phyloP scores from a whole-genome alignment of 2,113 vertebrate species.

The Synodontis membranacea region DNA sequence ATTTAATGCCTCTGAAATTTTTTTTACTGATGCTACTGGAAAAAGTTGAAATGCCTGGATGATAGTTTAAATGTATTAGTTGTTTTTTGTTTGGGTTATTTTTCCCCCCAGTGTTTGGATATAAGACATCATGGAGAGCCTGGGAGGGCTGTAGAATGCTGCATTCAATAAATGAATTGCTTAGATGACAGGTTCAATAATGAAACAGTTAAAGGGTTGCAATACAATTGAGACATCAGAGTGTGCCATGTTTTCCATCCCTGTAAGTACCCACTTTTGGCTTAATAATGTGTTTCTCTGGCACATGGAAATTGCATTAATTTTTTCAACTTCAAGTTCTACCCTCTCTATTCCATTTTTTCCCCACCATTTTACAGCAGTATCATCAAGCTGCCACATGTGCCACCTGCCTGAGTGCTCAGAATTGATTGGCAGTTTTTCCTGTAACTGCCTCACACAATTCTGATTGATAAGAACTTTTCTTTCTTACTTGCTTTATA shows the following conservation, averaged over 20 bases:
- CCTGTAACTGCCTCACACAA: constrained; percentile 34
- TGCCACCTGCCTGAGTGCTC: constrained; percentile 36
- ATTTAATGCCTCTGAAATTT: constrained; percentile 20
- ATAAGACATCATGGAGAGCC: not conserved
- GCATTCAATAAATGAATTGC: not conserved
- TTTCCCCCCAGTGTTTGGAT: not conserved
- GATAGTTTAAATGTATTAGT: not conserved
- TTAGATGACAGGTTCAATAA: constrained; percentile 8
- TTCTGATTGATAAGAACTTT: constrained; percentile 39
- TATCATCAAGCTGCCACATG: constrained; percentile 49
- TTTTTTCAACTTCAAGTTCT: constrained; percentile 17
- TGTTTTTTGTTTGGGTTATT: too few relatives aligned
- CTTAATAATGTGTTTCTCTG: constrained; percentile 68
- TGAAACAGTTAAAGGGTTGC: constrained; percentile 42
- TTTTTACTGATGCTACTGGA: not conserved
- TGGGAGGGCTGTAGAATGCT: not conserved
- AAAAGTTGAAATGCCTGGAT: constrained; percentile 18
- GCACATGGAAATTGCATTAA: constrained; percentile 54
- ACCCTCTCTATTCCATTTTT: constrained; percentile 42
- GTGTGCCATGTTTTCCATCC: constrained; percentile 42
- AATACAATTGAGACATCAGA: constrained; percentile 54
- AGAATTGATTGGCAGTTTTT: constrained; percentile 45
- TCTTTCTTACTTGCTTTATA: not conserved
- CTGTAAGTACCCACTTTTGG: constrained; percentile 68
- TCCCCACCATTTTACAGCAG: constrained; percentile 48